Conservation (phyloP, 1,140 invertebrate species). For the Thalassaphorura encarpata region DNA sequence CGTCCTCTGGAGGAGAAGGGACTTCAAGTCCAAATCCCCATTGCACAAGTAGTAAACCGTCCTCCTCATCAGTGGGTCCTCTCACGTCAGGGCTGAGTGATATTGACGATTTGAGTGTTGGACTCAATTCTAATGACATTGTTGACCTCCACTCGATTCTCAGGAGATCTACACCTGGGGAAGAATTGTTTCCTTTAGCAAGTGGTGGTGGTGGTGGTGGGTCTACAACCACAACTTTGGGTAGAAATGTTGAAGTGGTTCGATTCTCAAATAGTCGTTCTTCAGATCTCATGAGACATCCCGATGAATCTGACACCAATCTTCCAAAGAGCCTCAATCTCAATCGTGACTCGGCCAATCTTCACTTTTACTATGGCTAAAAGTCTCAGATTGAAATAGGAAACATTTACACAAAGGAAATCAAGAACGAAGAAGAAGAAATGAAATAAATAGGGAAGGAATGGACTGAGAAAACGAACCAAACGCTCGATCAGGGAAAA, state of each 20-base stretch:
- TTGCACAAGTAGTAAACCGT: background rate
- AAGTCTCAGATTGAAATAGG: background rate
- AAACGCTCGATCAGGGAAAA: too few species aligned
- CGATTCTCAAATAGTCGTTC: constrained; percentile 27
- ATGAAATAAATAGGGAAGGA: too few species aligned
- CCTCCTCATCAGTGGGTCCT: constrained; percentile 13
- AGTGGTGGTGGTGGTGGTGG: background rate
- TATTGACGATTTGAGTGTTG: constrained; percentile 31
- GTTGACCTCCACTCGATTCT: constrained; percentile 29
- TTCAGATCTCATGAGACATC: constrained; percentile 1
- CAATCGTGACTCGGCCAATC: constrained; percentile 16
- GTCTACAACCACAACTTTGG: constrained; percentile 9
- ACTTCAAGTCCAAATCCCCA: too few species aligned
- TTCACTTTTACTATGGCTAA: constrained; percentile 30
- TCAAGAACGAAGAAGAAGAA: too few species aligned
- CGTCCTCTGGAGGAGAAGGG: background rate
- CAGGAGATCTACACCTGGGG: constrained; percentile 9
- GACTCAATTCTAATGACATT: constrained; percentile 12
- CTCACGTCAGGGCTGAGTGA: constrained; percentile 28
- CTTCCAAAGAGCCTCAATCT: constrained; percentile 26
- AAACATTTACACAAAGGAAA: too few species aligned
- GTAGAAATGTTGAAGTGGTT: constrained; percentile 24
- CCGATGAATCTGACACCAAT: constrained; percentile 23
- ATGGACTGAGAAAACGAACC: too few species aligned
- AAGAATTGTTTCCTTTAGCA: constrained; percentile 9